These are phyloP conservation scores for Equus przewalskii DNA, from an alignment of 2,113 vertebrate species.

Conservation along the genomic window DNA sequence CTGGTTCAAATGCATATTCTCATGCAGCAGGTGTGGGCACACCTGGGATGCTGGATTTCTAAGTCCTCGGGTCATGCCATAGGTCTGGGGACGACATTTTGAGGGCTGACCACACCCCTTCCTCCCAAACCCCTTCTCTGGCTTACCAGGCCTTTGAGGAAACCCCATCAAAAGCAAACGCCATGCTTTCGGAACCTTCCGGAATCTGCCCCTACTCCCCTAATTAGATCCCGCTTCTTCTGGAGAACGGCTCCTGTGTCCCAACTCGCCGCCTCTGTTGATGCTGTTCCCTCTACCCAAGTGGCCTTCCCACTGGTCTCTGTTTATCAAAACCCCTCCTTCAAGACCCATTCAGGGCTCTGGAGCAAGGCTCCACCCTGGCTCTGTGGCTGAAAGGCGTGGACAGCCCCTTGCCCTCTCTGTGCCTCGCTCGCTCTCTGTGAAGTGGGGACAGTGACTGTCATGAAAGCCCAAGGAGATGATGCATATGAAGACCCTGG, in stretches of 20 bases:
- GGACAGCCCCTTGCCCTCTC: neutral
- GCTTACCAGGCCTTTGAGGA: neutral
- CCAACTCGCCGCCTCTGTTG: neutral
- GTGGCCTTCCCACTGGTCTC: neutral
- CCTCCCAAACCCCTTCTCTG: neutral
- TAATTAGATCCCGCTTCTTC: neutral
- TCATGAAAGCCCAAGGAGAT: neutral
- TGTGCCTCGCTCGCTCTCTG: neutral
- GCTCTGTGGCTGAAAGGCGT: neutral
- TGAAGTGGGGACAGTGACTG: neutral
- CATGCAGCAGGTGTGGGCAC: neutral
- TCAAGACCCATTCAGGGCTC: neutral
- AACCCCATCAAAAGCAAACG: neutral
- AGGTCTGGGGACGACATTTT: neutral
- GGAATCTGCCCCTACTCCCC: neutral
- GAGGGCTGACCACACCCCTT: neutral
- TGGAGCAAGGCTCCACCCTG: neutral
- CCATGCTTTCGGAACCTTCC: neutral
- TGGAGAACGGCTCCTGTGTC: neutral
- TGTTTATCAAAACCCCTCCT: neutral
- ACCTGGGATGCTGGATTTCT: neutral
- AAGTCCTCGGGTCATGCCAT: neutral
- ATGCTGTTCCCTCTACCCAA: neutral
- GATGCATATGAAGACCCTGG: too few species aligned
- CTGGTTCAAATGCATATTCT: neutral